A percentile compares a stretch with the other conserved stretches of the same genome.
These are phyloP conservation scores for Ophioderma brevispina DNA, from an alignment of 35 echinoderm and acorn worm species.

Conservation along the genomic window DNA sequence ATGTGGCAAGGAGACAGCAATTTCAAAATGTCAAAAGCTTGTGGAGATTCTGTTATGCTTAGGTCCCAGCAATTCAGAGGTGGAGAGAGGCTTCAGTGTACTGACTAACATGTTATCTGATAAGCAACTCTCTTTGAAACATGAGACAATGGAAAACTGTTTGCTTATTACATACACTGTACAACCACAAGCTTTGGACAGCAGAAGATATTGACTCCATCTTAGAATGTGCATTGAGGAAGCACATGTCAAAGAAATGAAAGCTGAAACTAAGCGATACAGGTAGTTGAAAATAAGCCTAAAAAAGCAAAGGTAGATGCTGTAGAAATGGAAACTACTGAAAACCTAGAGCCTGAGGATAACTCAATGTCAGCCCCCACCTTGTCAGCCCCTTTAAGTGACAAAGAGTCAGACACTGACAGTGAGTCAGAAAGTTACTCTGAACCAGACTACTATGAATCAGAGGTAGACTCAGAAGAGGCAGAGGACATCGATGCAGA, in stretches of 20 bases:
- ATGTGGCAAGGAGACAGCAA: constrained; percentile 47
- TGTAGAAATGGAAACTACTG: too few relatives aligned
- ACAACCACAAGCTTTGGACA: constrained; percentile 24
- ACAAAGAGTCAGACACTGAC: too few relatives aligned
- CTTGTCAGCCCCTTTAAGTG: too few relatives aligned
- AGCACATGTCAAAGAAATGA: constrained; percentile 16
- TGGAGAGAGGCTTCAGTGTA: constrained; percentile 36
- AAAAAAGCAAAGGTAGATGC: too few relatives aligned
- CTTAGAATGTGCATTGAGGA: constrained; percentile 10
- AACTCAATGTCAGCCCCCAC: too few relatives aligned
- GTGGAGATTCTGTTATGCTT: constrained; percentile 37
- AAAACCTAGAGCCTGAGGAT: too few relatives aligned
- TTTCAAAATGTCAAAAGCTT: constrained; percentile 34
- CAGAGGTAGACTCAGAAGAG: too few relatives aligned
- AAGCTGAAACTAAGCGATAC: constrained; percentile 4
- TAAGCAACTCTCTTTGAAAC: constrained; percentile 8
- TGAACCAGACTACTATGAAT: too few relatives aligned
- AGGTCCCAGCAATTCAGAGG: constrained; percentile 40
- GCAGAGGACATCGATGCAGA: too few relatives aligned
- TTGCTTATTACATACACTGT: constrained; percentile 27
- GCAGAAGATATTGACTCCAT: constrained; percentile 13
- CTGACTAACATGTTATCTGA: constrained; percentile 41
- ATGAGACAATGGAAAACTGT: constrained; percentile 46
- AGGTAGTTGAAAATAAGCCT: not conserved
- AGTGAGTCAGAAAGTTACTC: too few relatives aligned